Base-by-base conservation (phyloP, 2,797 vertebrate species). In the Falco columbarius region DNA sequence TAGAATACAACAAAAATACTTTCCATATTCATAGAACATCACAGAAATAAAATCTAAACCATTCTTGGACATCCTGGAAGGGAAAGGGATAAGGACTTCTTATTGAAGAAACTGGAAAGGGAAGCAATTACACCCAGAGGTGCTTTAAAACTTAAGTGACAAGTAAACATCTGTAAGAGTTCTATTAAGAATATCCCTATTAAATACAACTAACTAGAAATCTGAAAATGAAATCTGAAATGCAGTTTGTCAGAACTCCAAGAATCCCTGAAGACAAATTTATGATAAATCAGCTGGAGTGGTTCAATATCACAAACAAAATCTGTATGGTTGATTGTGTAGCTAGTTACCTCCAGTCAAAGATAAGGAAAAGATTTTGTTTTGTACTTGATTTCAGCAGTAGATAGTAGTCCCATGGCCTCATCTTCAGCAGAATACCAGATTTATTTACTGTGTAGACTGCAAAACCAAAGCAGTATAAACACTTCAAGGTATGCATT, bases 231-330 rank as follows among this genome's bases (percentile, higher is more conserved):
- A 84, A 85, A 89, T 66, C 71, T 87, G 36, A 93, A 93, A 70
- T 20, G 13, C 49, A 74, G n/a, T 89, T 93, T 85, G 44, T 70
- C 51, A 44, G 49, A 94, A 86, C 51, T 82, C 86, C 83, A 96
- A 52, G 59, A 82, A 73, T 82, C 71, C 59, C 36, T 52, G 36
- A 93, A 79, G 76, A 70, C 59, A 84, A 90, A 90, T 66, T 76
- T 90, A 95, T 34, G 55, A 67, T 63, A 85, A 63, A 80, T 90
- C 59, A 91, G 63, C 74, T 72, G 44, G 32, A 76, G 27, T 29
- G 10, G 62, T 63, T 91, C 59, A 73, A 42, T 73, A 59, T 91
- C 47, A 56, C 12, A 87, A 94, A 92, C 46, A 95, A 93, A 92
- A 67, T 68, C 76, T 80, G 27, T 52, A 32, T 34, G n/a, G 38